Evolutionary conservation across 2,888 invertebrate genomes (phyloP), one percentile per base, ranked within the genome.

Genomic region (Trissoscelio sp.): DNA sequence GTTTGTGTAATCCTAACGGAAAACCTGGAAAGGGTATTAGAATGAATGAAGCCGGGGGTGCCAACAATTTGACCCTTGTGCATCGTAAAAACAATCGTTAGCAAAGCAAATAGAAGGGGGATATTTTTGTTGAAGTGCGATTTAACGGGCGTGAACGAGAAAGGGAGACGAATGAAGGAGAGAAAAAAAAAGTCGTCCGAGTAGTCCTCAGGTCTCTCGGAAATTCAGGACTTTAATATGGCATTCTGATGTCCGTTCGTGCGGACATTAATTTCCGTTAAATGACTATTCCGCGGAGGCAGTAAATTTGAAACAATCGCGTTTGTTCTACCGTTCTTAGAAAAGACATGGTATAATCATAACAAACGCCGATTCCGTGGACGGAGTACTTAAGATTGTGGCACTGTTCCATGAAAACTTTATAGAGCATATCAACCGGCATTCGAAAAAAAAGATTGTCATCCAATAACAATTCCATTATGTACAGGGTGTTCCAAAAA

Each of bases 221-320:
- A 72, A 72, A 55, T 70, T 78, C 64, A 67, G 55, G 16, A 73
- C 79, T 44, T 73, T 51, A 73, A 79, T 73, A 73, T 60, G 60
- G 46, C 66, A 67, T 67, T 79, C 67, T 58, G 72, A 73, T 79
- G 60, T 48, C 53, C 48, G 74, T 79, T 69, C 79, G 69, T 57
- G 80, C 37, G 64, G 70, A 75, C 75, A 80, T 79, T 74, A 74
- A 74, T 79, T 79, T 79, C 73, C 60, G 74, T 79, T 79, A 69
- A 79, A 79, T 74, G 74, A 74, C 74, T 62, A 69, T 73, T 74
- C 62, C 69, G 55, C 69, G 67, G 74, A 79, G 74, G 74, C 62
- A 74, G 70, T 80, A 80, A 80, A 80, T 80, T 80, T 75, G 58
- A 80, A 80, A 80, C 79, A 80, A 80, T 80, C 79, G 69, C 74